phyloP scores from a whole-genome alignment of 92 coral and sea anemone genomes.

The Plumapathes pennacea region DNA sequence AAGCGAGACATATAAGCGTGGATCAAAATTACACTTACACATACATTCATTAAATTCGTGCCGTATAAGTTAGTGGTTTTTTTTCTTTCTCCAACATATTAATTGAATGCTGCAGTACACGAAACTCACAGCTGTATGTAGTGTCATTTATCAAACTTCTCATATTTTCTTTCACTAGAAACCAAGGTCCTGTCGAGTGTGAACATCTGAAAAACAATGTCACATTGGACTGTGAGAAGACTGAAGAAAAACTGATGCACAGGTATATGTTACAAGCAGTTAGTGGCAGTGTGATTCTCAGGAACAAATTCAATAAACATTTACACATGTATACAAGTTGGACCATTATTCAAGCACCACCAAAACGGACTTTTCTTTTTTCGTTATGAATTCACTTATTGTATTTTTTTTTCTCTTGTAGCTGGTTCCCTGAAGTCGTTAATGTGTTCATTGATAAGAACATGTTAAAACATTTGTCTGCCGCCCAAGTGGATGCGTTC shows the following conservation, averaged over 20 bases:
- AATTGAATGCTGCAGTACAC: too few relatives aligned
- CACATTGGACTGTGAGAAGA: conserved; percentile 93
- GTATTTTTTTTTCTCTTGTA: conserved; percentile 4
- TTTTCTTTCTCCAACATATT: too few relatives aligned
- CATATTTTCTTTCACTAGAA: too few relatives aligned
- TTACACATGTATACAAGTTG: neutral
- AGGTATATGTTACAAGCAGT: conserved; percentile 43
- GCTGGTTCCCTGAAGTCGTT: conserved; percentile 99
- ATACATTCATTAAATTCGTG: too few relatives aligned
- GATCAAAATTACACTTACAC: too few relatives aligned
- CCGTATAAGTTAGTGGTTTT: too few relatives aligned
- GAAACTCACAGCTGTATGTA: too few relatives aligned
- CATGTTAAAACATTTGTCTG: conserved; percentile 83
- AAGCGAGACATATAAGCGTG: too few relatives aligned
- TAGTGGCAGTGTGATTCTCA: neutral
- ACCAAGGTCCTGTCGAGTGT: conserved; percentile 96
- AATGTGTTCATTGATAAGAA: conserved; percentile 97
- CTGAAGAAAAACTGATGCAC: conserved; percentile 98
- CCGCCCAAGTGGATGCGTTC: conserved; percentile 88
- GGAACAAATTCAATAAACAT: neutral
- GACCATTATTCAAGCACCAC: too few relatives aligned
- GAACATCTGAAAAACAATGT: conserved; percentile 98
- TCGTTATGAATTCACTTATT: too few relatives aligned
- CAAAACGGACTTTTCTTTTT: too few relatives aligned
- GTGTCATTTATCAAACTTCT: too few relatives aligned